Percentiles rank a stretch among this genome's conserved stretches.
Evolutionary conservation across 2,888 invertebrate species (phyloP).

Genomic region (Diadegma fenestrale): DNA sequence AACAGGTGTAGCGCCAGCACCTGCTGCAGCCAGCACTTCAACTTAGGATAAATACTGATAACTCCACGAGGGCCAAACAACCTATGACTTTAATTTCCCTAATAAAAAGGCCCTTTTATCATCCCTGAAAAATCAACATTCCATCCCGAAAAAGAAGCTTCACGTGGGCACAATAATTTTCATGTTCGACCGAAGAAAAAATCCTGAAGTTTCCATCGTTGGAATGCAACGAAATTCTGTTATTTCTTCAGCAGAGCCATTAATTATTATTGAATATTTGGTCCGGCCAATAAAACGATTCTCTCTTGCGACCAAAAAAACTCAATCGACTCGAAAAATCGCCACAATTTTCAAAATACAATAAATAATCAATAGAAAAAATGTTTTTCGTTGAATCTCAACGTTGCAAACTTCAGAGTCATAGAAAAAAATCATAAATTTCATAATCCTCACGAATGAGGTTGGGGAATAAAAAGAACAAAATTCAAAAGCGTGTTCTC

Average conservation of each 20-base stretch:
- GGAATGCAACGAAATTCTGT: no score
- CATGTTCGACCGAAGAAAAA: neutral
- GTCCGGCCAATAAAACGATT: no score
- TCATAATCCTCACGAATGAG: neutral
- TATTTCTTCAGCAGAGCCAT: no score
- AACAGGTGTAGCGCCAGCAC: constrained; percentile 81
- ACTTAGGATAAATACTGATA: constrained; percentile 32
- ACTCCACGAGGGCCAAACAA: neutral
- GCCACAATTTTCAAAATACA: no score
- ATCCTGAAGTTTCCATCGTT: no score
- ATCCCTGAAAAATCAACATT: neutral
- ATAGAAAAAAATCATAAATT: neutral
- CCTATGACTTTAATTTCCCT: neutral
- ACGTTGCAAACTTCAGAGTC: no score
- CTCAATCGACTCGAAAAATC: no score
- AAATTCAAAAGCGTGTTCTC: neutral
- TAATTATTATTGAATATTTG: no score
- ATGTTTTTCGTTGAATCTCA: no score
- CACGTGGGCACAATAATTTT: neutral
- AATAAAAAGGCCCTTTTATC: neutral
- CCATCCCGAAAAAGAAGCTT: neutral
- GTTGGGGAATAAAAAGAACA: neutral
- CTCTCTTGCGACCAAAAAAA: no score
- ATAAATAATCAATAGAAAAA: no score
- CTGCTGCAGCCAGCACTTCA: constrained; percentile 69